These are phyloP conservation scores for Drosophila ananassae DNA, from an alignment of 1,140 invertebrate genomes.

Conservation along the genomic window DNA sequence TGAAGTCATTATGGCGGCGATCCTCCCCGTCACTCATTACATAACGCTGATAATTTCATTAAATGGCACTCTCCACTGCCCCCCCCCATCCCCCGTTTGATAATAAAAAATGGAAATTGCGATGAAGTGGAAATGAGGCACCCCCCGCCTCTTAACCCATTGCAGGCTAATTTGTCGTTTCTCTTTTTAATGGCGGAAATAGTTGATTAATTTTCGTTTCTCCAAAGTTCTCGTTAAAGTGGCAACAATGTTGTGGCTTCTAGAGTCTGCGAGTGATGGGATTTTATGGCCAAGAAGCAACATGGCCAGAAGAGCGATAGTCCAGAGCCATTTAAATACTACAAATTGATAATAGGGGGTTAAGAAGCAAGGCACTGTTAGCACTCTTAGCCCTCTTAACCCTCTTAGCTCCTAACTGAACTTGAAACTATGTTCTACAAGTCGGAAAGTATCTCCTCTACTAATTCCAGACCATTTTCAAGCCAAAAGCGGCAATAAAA, in stretches of 20 bases:
- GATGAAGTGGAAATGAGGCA: conserved; percentile 68
- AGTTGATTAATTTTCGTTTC: conserved; percentile 53
- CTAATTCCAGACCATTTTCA: neutral
- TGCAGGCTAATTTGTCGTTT: conserved; percentile 38
- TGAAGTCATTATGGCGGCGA: conserved; percentile 31
- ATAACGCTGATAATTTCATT: conserved; percentile 63
- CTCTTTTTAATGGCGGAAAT: conserved; percentile 57
- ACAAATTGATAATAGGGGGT: neutral
- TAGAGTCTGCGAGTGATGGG: conserved; percentile 1
- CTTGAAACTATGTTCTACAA: too few relatives aligned
- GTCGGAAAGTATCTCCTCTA: too few relatives aligned
- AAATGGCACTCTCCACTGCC: neutral
- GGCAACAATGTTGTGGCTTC: conserved; percentile 44
- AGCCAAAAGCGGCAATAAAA: conserved; percentile 60
- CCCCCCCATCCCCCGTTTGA: neutral
- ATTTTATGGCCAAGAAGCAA: conserved; percentile 6
- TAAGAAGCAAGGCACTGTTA: too few relatives aligned
- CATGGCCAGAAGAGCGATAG: neutral
- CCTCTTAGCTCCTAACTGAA: too few relatives aligned
- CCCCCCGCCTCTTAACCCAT: neutral
- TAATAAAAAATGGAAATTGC: conserved; percentile 1
- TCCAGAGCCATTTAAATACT: neutral
- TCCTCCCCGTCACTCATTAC: conserved; percentile 5
- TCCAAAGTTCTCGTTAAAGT: neutral
- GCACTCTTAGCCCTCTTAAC: too few relatives aligned